Evolutionary conservation across 2,113 vertebrate species (phyloP).

Genomic region (Pedetes capensis): DNA sequence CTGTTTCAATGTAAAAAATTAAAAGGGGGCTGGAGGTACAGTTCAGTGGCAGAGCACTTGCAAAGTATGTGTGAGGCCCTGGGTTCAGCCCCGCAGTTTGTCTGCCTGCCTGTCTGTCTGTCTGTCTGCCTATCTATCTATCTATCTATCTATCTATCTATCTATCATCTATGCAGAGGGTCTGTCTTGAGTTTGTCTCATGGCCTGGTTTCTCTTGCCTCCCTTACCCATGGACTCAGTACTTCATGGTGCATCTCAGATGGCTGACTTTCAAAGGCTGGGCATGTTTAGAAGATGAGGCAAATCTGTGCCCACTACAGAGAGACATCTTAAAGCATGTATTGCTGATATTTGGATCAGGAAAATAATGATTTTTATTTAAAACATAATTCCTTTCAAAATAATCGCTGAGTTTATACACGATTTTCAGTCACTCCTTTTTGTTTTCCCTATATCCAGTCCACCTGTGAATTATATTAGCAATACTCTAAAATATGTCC

Average conservation of each 20-base stretch:
- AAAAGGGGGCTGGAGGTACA: too few relatives aligned
- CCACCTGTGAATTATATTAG: background rate
- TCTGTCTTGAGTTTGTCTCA: background rate
- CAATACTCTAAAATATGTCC: background rate
- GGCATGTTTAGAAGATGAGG: background rate
- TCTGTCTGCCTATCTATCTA: too few relatives aligned
- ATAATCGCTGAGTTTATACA: background rate
- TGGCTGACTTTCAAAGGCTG: background rate
- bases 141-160: too few relatives aligned
- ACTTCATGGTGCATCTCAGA: background rate
- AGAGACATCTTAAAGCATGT: background rate
- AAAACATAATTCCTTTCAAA: background rate
- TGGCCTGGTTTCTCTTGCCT: background rate
- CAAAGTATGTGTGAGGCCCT: too few relatives aligned
- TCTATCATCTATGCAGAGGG: too few relatives aligned
- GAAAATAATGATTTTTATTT: background rate
- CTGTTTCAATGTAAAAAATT: too few relatives aligned
- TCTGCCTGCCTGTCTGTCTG: too few relatives aligned
- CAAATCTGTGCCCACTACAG: background rate
- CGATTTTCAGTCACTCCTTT: background rate
- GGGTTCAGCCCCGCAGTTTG: too few relatives aligned
- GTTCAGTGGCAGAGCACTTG: too few relatives aligned
- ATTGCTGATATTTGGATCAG: background rate
- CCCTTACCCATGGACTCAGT: background rate
- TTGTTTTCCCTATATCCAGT: background rate